Percentiles rank a stretch among this genome's conserved stretches.
phyloP scores from a whole-genome alignment of 37 sponge, comb jelly and placozoan genomes.

The Haliclona indistincta region DNA sequence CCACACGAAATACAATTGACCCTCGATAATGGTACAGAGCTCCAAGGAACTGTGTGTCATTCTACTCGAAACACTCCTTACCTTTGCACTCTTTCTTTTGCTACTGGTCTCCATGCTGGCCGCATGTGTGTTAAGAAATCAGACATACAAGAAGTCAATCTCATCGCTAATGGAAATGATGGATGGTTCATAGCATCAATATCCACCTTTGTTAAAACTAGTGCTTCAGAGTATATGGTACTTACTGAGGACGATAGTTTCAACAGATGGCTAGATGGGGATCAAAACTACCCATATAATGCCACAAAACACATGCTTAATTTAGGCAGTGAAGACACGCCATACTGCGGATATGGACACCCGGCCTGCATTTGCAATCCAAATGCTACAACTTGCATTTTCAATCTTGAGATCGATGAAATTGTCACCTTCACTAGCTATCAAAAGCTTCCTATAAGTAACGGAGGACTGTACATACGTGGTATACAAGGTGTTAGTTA shows the following conservation, averaged over 20 bases:
- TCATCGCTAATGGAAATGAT: slow-evolving; percentile 5
- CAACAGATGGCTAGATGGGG: slow-evolving; percentile 31
- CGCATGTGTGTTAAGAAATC: neutral
- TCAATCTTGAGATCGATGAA: neutral
- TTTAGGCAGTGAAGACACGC: neutral
- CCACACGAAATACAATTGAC: neutral
- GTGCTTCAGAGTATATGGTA: neutral
- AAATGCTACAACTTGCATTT: neutral
- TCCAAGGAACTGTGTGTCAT: neutral
- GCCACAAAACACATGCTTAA: neutral
- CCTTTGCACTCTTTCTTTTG: neutral
- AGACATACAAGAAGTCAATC: neutral
- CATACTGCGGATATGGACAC: slow-evolving; percentile 3
- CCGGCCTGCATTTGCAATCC: slow-evolving; percentile 18
- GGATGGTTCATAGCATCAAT: neutral
- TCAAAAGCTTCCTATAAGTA: neutral
- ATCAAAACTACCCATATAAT: neutral
- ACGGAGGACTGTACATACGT: neutral
- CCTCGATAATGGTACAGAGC: neutral
- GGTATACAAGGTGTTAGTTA: neutral
- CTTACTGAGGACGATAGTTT: slow-evolving; percentile 3
- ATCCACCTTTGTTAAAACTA: neutral
- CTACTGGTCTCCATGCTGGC: neutral
- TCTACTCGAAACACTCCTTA: neutral
- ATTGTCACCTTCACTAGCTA: neutral